phyloP scores from a whole-genome alignment of 1,140 invertebrate genomes.

The Idris sp. region DNA sequence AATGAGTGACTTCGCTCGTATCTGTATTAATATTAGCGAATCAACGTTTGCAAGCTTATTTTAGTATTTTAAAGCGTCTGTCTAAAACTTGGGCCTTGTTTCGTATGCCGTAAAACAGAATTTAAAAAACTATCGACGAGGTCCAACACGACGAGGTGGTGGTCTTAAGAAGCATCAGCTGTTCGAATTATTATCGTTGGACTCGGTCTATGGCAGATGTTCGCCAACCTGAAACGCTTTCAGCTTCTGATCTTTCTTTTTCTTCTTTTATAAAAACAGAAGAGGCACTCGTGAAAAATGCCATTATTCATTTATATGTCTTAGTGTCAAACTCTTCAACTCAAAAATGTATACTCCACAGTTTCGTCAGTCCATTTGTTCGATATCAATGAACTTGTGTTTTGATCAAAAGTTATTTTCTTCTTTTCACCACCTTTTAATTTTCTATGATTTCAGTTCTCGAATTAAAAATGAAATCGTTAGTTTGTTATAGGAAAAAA shows the following conservation, averaged over 20 bases:
- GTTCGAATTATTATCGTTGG: conserved; percentile 78
- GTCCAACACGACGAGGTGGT: conserved; percentile 66
- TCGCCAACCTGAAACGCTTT: conserved; percentile 69
- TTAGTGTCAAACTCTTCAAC: conserved; percentile 46
- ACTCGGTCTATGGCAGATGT: conserved; percentile 75
- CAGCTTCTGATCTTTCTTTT: conserved; percentile 63
- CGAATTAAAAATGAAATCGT: no score
- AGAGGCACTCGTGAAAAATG: conserved; percentile 55
- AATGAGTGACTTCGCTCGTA: conserved; percentile 6
- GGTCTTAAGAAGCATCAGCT: conserved; percentile 75
- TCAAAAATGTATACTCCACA: conserved; percentile 34
- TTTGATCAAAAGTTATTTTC: no score
- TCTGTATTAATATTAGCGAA: conserved; percentile 46
- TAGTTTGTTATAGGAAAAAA: no score
- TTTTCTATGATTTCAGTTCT: no score
- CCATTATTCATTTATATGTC: conserved; percentile 53
- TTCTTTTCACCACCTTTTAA: no score
- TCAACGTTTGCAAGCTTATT: conserved; percentile 33
- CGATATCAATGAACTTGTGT: conserved; percentile 23
- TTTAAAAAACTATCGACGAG: conserved; percentile 63
- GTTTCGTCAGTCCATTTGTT: conserved; percentile 33
- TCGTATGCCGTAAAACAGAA: conserved; percentile 52
- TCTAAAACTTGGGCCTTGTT: conserved; percentile 47
- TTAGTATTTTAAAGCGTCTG: conserved; percentile 37
- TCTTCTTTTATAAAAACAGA: conserved; percentile 54